phyloP scores from a whole-genome alignment of 2,888 invertebrate genomes.

The Agriopis leucophaearia region DNA sequence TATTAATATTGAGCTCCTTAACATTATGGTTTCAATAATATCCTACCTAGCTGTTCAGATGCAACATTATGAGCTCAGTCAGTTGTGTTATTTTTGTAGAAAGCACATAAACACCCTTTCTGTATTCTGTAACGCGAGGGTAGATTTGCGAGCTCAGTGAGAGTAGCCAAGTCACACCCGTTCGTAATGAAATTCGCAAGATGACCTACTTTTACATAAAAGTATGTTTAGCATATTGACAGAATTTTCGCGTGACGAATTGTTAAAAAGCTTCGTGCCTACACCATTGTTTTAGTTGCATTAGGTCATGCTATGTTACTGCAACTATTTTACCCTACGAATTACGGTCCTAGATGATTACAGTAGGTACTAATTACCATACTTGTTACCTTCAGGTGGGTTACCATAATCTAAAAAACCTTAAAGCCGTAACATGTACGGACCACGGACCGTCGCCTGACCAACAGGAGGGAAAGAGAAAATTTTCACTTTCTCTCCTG shows the following conservation, averaged over 20 bases:
- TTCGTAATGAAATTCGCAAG: slow-evolving; percentile 27
- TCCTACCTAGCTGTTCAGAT: slow-evolving; percentile 50
- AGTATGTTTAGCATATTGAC: slow-evolving; percentile 31
- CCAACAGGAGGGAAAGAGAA: no score
- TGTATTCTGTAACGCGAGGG: slow-evolving; percentile 10
- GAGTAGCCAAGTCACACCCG: slow-evolving; percentile 29
- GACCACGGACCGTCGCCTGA: no score
- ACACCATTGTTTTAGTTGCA: slow-evolving; percentile 17
- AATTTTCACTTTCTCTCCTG: no score
- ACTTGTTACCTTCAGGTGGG: no score
- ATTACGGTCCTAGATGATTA: no score
- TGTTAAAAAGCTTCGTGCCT: slow-evolving; percentile 16
- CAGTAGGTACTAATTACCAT: no score
- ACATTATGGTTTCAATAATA: slow-evolving; percentile 81
- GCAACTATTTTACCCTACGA: neutral
- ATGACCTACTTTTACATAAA: slow-evolving; percentile 32
- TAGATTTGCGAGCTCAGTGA: slow-evolving; percentile 23
- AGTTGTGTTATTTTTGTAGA: neutral
- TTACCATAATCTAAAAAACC: no score
- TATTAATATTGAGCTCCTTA: slow-evolving; percentile 87
- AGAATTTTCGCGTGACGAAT: slow-evolving; percentile 25
- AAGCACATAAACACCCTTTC: slow-evolving; percentile 8
- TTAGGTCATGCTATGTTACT: slow-evolving; percentile 5
- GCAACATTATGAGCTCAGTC: slow-evolving; percentile 22
- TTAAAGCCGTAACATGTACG: no score